These are phyloP conservation scores for Myotis pilosus DNA, from an alignment of 2,797 vertebrate species.

Conservation along the genomic window DNA sequence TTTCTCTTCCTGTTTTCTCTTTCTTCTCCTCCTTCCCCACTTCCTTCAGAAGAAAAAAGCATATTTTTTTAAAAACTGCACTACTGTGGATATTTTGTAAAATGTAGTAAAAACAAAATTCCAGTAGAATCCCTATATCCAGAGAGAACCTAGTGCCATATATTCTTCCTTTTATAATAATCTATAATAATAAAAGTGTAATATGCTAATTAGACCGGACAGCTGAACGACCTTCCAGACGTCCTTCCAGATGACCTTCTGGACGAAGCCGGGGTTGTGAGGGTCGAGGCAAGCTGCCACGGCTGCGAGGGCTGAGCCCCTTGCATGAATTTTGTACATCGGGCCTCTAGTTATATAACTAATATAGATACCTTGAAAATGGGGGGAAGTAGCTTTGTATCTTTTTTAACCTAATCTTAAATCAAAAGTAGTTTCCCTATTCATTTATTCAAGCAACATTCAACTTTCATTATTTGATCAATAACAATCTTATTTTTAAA, in stretches of 20 bases:
- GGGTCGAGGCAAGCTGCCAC: no score
- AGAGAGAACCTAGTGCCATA: not conserved
- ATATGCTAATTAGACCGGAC: no score
- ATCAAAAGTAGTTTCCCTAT: not conserved
- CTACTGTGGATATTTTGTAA: not conserved
- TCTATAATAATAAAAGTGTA: no score
- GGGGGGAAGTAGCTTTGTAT: not conserved
- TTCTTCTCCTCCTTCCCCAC: not conserved
- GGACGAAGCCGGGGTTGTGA: no score
- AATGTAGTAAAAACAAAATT: not conserved
- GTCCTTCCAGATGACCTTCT: no score
- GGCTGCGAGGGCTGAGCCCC: no score
- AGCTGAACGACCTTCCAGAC: no score
- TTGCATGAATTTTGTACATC: no score
- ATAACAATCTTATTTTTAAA: not conserved
- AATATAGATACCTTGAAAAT: rapidly evolving
- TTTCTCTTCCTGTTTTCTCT: not conserved
- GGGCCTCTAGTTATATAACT: not conserved
- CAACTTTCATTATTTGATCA: not conserved
- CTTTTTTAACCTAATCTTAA: not conserved
- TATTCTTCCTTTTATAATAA: not conserved
- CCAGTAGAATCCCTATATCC: not conserved
- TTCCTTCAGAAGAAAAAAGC: not conserved
- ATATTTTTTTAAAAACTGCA: not conserved
- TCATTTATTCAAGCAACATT: not conserved